phyloP scores from a whole-genome alignment of 2,797 vertebrate genomes.

The Telmatherina bonti region DNA sequence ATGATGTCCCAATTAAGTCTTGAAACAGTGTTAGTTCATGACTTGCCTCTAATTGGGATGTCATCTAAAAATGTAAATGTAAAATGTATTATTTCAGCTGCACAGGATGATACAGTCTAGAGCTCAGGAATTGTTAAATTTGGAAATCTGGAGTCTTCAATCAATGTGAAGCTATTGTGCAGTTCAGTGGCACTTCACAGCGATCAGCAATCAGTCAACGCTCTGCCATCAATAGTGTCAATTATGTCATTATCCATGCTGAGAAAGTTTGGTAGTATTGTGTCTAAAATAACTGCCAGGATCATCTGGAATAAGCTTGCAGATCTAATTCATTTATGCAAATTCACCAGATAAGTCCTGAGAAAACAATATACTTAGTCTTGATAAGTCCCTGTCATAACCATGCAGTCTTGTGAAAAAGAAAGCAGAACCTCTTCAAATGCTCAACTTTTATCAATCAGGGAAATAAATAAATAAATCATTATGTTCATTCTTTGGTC shows the following conservation, averaged over 20 bases:
- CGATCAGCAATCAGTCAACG: constrained; percentile 45
- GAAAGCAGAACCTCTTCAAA: not conserved
- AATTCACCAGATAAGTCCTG: constrained; percentile 1
- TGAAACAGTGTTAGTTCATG: not conserved
- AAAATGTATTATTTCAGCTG: not conserved
- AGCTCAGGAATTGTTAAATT: not conserved
- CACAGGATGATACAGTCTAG: not conserved
- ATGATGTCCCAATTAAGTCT: not conserved
- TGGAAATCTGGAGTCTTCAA: constrained; percentile 25
- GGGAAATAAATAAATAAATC: not conserved
- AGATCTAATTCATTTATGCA: constrained; percentile 18
- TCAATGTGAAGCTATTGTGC: constrained; percentile 28
- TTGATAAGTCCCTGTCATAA: not conserved
- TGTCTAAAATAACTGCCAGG: constrained; percentile 3
- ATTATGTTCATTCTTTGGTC: not conserved
- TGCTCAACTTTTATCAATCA: not conserved
- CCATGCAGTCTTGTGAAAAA: not conserved
- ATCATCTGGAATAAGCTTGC: constrained; percentile 8
- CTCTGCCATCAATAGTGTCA: constrained; percentile 38
- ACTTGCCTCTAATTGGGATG: not conserved
- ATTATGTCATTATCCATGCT: constrained; percentile 20
- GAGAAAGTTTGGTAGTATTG: constrained; percentile 1
- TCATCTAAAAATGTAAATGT: not conserved
- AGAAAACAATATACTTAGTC: not conserved
- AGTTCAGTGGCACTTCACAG: constrained; percentile 26